Evolutionary conservation across 2,113 vertebrate species (phyloP).

Genomic region (Mus spicilegus): DNA sequence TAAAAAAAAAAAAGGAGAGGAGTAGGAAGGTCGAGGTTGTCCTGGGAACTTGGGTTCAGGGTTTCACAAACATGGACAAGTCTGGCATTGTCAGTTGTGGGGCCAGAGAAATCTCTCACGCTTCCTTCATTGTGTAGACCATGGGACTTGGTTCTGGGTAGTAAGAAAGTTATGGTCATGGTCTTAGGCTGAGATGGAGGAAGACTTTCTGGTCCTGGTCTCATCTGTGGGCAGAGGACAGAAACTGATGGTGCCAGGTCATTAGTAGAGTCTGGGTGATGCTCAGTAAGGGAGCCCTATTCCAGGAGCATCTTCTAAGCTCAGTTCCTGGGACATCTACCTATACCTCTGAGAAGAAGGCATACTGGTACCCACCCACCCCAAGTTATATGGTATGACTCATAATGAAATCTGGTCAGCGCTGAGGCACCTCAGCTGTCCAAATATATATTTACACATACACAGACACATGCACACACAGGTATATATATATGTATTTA

Average conservation of each 20-base stretch:
- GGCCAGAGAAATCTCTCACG: not conserved
- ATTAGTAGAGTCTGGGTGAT: not conserved
- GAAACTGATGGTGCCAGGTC: not conserved
- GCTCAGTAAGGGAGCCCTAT: fast-evolving
- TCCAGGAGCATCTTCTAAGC: not conserved
- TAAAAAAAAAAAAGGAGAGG: not conserved
- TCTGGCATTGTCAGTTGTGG: not conserved
- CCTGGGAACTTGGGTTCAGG: not conserved
- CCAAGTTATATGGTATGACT: not conserved
- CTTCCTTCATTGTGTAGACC: not conserved
- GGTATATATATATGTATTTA: too few species aligned
- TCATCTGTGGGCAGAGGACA: not conserved
- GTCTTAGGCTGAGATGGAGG: not conserved
- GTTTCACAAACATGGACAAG: not conserved
- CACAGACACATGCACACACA: too few species aligned
- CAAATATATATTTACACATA: too few species aligned
- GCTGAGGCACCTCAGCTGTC: not conserved
- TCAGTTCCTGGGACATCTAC: not conserved
- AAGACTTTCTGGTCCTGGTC: not conserved
- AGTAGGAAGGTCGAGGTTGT: not conserved
- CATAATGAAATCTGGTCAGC: not conserved
- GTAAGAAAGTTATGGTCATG: not conserved
- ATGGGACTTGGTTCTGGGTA: not conserved
- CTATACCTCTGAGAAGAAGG: not conserved
- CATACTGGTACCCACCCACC: not conserved